These are phyloP conservation scores for Sipha maydis DNA, from an alignment of 2,888 invertebrate species.

Conservation along the genomic window DNA sequence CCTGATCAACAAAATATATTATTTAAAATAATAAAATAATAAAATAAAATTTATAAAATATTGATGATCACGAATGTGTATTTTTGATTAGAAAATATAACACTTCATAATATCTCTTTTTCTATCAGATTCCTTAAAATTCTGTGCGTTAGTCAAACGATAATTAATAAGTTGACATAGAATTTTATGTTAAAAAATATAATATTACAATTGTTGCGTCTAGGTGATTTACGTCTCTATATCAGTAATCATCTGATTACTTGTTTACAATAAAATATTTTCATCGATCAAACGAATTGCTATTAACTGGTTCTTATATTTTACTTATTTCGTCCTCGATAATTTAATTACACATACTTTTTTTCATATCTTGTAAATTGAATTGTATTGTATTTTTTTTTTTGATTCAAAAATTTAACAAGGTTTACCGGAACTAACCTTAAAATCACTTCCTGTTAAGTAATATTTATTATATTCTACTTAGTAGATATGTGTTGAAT, in stretches of 20 bases:
- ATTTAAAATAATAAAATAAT: no score
- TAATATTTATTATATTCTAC: neutral
- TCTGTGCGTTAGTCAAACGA: neutral
- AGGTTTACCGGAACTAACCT: constrained; percentile 31
- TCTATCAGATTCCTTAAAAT: no score
- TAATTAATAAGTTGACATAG: neutral
- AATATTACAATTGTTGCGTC: neutral
- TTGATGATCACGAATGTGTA: no score
- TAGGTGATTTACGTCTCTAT: neutral
- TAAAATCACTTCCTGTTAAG: neutral
- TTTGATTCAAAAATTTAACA: neutral
- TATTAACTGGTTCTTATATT: constrained; percentile 15
- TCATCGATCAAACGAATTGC: neutral
- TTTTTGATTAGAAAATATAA: no score
- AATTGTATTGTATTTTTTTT: neutral
- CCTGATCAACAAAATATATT: no score
- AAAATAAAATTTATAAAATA: no score
- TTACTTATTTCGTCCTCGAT: constrained; percentile 19
- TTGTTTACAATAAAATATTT: neutral
- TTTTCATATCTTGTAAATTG: neutral
- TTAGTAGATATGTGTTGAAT: neutral
- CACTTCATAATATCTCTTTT: no score
- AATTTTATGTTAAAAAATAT: neutral
- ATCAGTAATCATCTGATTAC: no score
- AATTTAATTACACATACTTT: neutral